Evolutionary conservation across 1,140 invertebrate species (phyloP).

Genomic region (Cheumatopsyche charites): DNA sequence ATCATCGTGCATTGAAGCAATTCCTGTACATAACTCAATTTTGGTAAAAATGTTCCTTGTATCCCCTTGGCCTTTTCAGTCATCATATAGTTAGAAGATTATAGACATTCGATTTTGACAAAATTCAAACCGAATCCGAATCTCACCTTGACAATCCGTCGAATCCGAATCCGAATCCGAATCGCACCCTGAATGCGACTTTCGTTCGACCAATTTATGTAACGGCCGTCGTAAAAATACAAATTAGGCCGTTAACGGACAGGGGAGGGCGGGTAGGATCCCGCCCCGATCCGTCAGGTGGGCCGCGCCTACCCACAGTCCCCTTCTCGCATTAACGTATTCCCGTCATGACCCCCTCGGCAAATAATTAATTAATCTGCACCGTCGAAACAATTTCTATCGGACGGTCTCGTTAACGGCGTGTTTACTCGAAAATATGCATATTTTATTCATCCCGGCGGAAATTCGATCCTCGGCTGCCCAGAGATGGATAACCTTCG

Average conservation of each 20-base stretch:
- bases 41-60: too few relatives aligned
- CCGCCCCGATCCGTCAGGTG: slow-evolving; percentile 18
- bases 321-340: slow-evolving; percentile 11
- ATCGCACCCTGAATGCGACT: not conserved
- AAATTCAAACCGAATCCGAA: too few relatives aligned
- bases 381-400: slow-evolving; percentile 10
- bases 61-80: too few relatives aligned
- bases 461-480: too few relatives aligned
- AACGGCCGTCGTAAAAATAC: slow-evolving; percentile 29
- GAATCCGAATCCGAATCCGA: not conserved
- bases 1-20: too few relatives aligned
- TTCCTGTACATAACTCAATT: too few relatives aligned
- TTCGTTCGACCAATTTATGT: slow-evolving; percentile 25
- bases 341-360: slow-evolving; percentile 13
- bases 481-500: too few relatives aligned
- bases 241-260: slow-evolving; percentile 24
- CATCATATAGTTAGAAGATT: too few relatives aligned
- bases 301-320: not conserved
- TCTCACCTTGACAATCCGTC: too few relatives aligned
- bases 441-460: slow-evolving; percentile 5
- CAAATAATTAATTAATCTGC: slow-evolving; percentile 14
- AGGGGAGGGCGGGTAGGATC: not conserved
- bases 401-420: slow-evolving; percentile 1
- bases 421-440: slow-evolving; percentile 5
- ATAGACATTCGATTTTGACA: too few relatives aligned